Percentiles rank a stretch among this genome's conserved stretches.
phyloP scores from a whole-genome alignment of 2,797 vertebrate genomes.

The Chrysocyon brachyurus region DNA sequence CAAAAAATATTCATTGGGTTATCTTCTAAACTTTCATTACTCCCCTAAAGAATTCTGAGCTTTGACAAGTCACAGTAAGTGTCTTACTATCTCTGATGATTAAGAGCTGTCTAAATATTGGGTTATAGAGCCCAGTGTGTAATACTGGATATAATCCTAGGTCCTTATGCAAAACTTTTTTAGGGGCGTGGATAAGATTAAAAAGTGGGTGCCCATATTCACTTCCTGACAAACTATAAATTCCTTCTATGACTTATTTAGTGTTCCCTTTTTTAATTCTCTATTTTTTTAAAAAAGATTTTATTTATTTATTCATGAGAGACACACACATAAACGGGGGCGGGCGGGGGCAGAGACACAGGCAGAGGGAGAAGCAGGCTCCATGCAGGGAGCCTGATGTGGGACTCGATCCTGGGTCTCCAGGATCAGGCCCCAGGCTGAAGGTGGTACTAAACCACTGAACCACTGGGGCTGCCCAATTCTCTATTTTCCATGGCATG shows the following conservation, averaged over 20 bases:
- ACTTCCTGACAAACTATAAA: not conserved
- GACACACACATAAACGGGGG: too few relatives aligned
- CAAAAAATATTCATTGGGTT: conserved; percentile 20
- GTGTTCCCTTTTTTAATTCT: not conserved
- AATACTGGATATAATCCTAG: not conserved
- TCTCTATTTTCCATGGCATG: not conserved
- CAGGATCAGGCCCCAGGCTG: too few relatives aligned
- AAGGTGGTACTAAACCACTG: too few relatives aligned
- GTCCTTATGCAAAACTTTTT: not conserved
- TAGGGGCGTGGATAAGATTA: not conserved
- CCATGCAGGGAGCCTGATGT: too few relatives aligned
- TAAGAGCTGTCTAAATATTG: conserved; percentile 31
- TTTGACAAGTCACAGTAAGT: not conserved
- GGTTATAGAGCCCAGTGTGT: not conserved
- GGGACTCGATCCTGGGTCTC: too few relatives aligned
- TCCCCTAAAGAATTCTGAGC: conserved; percentile 13
- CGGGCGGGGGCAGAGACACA: too few relatives aligned
- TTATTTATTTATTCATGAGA: too few relatives aligned
- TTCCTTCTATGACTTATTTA: not conserved
- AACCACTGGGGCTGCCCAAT: not conserved
- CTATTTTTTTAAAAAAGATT: not conserved
- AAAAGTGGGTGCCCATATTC: not conserved
- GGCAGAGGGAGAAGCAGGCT: too few relatives aligned
- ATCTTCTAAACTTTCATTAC: not conserved
- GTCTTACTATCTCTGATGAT: not conserved